Evolutionary conservation across 2,113 vertebrate genomes (phyloP).

Genomic region (Hymenochirus boettgeri): DNA sequence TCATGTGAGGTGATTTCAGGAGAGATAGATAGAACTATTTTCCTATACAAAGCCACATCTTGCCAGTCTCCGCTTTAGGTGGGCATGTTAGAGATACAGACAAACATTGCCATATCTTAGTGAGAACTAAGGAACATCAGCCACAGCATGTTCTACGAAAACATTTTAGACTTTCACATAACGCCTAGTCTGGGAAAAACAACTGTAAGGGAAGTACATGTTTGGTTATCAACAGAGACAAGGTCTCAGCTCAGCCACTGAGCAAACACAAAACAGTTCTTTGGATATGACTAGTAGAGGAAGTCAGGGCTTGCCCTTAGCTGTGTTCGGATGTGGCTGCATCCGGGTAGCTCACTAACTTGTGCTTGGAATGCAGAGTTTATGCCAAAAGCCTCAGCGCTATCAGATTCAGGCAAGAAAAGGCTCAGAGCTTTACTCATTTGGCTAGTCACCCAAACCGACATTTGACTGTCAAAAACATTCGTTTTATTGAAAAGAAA

Average conservation of each 20-base stretch:
- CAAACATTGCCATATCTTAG: constrained; percentile 1
- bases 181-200: constrained; percentile 23
- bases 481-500: neutral
- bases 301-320: constrained; percentile 24
- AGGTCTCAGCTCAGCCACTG: constrained; percentile 7
- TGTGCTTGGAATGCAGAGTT: constrained; percentile 23
- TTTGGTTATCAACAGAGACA: constrained; percentile 15
- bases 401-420: constrained; percentile 9
- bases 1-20: no score
- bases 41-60: no score
- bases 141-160: constrained; percentile 51
- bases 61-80: no score
- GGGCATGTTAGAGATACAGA: neutral
- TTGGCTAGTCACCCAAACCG: neutral
- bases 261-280: constrained; percentile 26
- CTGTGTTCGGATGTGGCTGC: constrained; percentile 35
- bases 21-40: no score
- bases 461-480: neutral
- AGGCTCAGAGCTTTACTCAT: neutral
- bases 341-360: constrained; percentile 28
- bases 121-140: constrained; percentile 42
- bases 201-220: constrained; percentile 18
- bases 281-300: constrained; percentile 9
- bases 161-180: constrained; percentile 39
- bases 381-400: constrained; percentile 7